Evolutionary conservation across 2,888 invertebrate genomes (phyloP), one percentile per base, ranked within the genome.

Genomic region (Drosophila meridionalis): DNA sequence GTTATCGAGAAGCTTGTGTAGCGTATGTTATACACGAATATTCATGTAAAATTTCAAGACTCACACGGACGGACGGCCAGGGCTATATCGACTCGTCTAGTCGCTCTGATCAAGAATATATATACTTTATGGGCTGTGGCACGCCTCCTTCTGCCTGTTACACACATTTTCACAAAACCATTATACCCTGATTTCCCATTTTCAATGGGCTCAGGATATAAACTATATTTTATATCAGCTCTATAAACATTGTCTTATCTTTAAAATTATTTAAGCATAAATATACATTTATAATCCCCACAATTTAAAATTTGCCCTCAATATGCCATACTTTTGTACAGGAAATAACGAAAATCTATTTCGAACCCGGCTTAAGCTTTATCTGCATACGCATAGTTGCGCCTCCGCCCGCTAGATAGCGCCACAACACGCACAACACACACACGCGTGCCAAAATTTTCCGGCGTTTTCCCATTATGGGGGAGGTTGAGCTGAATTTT

Each of bases 391-490:
- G n/a, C 34, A 11, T 40, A 26, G 38, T 53, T 40, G 14, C n/a
- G 14, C 43, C 12, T 56, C 20, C 58, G 43, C 32, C 63, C 69
- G 30, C 40, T 56, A 40, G 56, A 56, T 30, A n/a, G 30, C 42
- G 56, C 30, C 20, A 42, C 47, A 38, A 28, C 20, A 6, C 28
- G 1, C 12, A 47, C 47, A 30, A 48, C 14, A 30, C 14, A 57
- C 60, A 28, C 52, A 60, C 34, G 20, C 63, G 36, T 61, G 64
- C 62, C 68, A 65, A 71, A 66, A 69, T 77, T 75, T 72, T 52
- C 42, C 40, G 2, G 26, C 30, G 38, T 50, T 52, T 63, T 26
- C 28, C 11, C 52, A 52, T 52, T 5, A 26, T 32, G 36, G 4
- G 36, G 1, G 28, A 6, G 48, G 47, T 14, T 55, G 59, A 5